Evolutionary conservation across 1,140 invertebrate species (phyloP), one percentile per base, ranked within the genome.

Genomic region (Notospermus geniculatus): DNA sequence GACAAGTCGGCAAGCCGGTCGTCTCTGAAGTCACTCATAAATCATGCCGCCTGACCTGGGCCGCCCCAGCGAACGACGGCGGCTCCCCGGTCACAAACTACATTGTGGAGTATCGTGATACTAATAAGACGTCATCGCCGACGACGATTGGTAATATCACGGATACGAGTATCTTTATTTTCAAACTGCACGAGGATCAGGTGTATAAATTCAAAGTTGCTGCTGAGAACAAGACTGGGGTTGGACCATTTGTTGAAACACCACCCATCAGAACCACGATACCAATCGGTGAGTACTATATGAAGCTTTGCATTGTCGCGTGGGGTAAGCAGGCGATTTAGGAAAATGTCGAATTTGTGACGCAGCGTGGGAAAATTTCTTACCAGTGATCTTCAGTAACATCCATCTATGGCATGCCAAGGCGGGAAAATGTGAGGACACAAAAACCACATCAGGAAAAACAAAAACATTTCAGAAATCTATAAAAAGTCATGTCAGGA

Each of bases 21-120:
- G 25, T 91, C 0, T 90, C 88, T 28, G 94, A 98, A 72, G 91
- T 98, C 59, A 96, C 93, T 17, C 92, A 93, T 1, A 93, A 97
- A 76, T 94, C 92, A 2, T 97, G 93, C 74, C 90, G 91, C 0
- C 80, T 98, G 50, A 87, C 89, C 0, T 98, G 96, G 95, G 90
- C 90, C 81, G 87, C 92, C 67, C 93, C 94, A 36, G 66, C 64
- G 54, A 62, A 95, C 78, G 95, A 98, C 81, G 95, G 95, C 63
- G 95, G 95, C 50, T 91, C 91, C 55, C 93, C 94, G 7, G 90
- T 99, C 68, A 97, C 93, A 23, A 96, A 96, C 77, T 98, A 98
- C 79, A 86, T 86, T 29, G 89, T 97, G 28, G 95, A 97, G 77
- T 96, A 95, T 82, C 91, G 93, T 86, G 93, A 96, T 71, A 86